Evolutionary conservation across 2,888 invertebrate genomes (phyloP), one percentile per base, ranked within the genome.

Genomic region (Reticulitermes lucifugus): DNA sequence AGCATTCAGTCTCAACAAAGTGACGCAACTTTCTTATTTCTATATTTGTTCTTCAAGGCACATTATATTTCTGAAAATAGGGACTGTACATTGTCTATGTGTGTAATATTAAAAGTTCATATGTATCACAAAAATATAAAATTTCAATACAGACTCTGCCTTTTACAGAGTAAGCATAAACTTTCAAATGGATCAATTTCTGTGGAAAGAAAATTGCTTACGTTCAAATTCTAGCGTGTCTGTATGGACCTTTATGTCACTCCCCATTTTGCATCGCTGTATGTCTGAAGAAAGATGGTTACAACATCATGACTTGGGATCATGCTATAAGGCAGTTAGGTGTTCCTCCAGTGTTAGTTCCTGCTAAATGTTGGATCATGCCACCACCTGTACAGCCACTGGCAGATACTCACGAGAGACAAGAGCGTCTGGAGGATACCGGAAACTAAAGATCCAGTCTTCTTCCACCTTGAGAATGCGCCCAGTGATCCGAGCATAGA

Each of bases 391-490:
- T n/a, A 51, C 51, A 21, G 22, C 21, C 46, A 77, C 46, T 21
- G n/a, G 41, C 43, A 77, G 43, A 21, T 87, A 91, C 93, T 92
- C 90, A 93, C 93, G 91, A 83, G 93, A 91, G 82, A 92, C 92
- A 86, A 92, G 89, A 41, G 91, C 90, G 87, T 93, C 92, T n/a
- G 97, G 96, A 79, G 97, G 97, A 91, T 97, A 97, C 87, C 96
- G 94, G 91, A 98, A 98, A 88, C 97, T 97, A 91, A 98, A 98
- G 89, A 98, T 97, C 97, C 98, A 98, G 91, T 98, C 97, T 91
- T 98, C 97, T 91, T 97, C 97, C 83, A 98, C 97, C 89, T 97
- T 95, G 87, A 98, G 92, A 88, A 98, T 97, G 84, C 98, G 93
- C 0, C 98, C 98, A 35, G 98, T 98, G 85, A 98, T 98, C 70